A percentile compares a stretch with the other conserved stretches of the same genome.
phyloP scores from a whole-genome alignment of 92 coral and sea anemone species.

The Phenganax marumi region DNA sequence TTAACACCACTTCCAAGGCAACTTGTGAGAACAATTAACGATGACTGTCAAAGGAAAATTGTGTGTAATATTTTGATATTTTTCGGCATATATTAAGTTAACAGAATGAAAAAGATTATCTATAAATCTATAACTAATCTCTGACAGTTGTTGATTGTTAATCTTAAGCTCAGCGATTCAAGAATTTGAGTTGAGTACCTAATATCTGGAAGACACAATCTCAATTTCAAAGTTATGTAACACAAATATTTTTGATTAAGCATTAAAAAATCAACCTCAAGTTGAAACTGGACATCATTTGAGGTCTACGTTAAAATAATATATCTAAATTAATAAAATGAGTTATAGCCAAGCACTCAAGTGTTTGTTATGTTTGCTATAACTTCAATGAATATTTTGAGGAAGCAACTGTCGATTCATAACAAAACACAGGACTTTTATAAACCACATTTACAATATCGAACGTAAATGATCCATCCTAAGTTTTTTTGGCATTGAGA shows the following conservation, averaged over 20 bases:
- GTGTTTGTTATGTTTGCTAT: too few relatives aligned
- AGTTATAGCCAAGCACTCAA: too few relatives aligned
- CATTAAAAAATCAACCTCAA: too few relatives aligned
- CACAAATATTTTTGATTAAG: not conserved
- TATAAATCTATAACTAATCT: not conserved
- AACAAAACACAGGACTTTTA: too few relatives aligned
- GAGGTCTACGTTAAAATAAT: too few relatives aligned
- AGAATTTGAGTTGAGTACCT: constrained; percentile 6
- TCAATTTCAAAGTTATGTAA: not conserved
- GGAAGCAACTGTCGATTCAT: too few relatives aligned
- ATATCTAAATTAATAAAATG: too few relatives aligned
- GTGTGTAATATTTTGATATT: too few relatives aligned
- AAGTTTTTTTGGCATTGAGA: not conserved
- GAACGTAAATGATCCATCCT: not conserved
- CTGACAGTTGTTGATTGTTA: too few relatives aligned
- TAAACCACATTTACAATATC: not conserved
- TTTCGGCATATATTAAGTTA: not conserved
- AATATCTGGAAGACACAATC: not conserved
- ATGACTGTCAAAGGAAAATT: too few relatives aligned
- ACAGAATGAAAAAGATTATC: not conserved
- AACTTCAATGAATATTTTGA: too few relatives aligned
- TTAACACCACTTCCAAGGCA: not conserved
- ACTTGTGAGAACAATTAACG: not conserved
- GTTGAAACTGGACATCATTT: too few relatives aligned
- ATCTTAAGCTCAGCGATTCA: not conserved